These are phyloP conservation scores for Rhizoglyphus robini DNA, from an alignment of 1,140 invertebrate genomes.

Conservation along the genomic window DNA sequence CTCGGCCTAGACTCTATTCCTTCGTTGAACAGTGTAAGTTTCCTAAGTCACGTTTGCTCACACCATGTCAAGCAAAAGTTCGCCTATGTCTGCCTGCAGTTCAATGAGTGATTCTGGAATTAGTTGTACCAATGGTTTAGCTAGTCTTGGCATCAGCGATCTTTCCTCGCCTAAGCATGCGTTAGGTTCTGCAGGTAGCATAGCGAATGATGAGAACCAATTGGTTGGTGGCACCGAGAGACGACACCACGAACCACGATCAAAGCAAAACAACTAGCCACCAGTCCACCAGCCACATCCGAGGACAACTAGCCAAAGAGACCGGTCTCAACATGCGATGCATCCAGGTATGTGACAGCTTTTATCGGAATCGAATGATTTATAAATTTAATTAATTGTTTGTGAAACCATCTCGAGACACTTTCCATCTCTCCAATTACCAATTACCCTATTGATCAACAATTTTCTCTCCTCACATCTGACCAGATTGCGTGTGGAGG, in stretches of 20 bases:
- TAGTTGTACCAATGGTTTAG: constrained; percentile 26
- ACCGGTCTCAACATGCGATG: constrained; percentile 98
- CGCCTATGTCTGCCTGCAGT: constrained; percentile 20
- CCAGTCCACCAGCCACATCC: constrained; percentile 94
- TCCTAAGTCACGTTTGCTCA: constrained; percentile 12
- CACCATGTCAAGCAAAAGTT: constrained; percentile 20
- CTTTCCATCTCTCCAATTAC: too few species aligned
- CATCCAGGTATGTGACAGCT: constrained; percentile 94
- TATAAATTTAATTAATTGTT: too few species aligned
- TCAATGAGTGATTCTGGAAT: constrained; percentile 23
- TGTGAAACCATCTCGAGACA: too few species aligned
- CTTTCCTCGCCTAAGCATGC: constrained; percentile 43
- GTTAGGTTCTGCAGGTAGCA: constrained; percentile 25
- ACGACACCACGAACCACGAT: constrained; percentile 90
- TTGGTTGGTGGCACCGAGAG: constrained; percentile 73
- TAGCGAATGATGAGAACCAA: constrained; percentile 69
- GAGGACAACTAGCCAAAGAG: constrained; percentile 96
- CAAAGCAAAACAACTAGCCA: constrained; percentile 97
- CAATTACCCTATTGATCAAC: too few species aligned
- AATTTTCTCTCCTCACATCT: too few species aligned
- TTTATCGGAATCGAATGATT: too few species aligned
- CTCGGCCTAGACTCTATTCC: not conserved
- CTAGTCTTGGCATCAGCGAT: constrained; percentile 28
- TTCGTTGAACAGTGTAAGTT: constrained; percentile 11
- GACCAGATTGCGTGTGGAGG: not conserved